Conservation (phyloP, 2,797 vertebrate genomes). For the Danio kyathit region DNA sequence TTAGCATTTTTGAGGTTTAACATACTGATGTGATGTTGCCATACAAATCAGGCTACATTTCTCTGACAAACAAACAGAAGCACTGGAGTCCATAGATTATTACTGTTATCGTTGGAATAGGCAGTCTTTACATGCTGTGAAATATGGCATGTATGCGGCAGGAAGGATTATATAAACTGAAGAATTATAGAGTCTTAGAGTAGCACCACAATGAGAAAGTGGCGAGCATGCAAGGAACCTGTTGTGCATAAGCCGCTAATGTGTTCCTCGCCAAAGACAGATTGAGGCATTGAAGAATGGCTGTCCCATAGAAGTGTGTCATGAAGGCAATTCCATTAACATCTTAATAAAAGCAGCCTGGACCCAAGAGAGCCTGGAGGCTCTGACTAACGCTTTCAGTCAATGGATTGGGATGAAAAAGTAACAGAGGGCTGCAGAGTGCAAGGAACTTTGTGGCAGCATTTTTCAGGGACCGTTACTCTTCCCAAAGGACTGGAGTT, state of each 20-base stretch:
- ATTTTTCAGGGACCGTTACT: slow-evolving; percentile 74
- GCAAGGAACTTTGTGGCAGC: slow-evolving; percentile 70
- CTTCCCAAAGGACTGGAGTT: slow-evolving; percentile 72
- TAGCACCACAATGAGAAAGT: slow-evolving; percentile 49
- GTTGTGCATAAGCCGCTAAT: slow-evolving; percentile 72
- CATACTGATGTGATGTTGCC: slow-evolving; percentile 46
- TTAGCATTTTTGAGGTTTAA: slow-evolving; percentile 43
- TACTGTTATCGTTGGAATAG: slow-evolving; percentile 69
- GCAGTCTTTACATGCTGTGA: slow-evolving; percentile 67
- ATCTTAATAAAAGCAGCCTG: slow-evolving; percentile 81
- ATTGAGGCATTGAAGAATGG: slow-evolving; percentile 72
- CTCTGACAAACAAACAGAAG: slow-evolving; percentile 62
- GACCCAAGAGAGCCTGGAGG: slow-evolving; percentile 74
- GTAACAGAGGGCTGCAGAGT: slow-evolving; percentile 61
- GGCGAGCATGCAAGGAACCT: slow-evolving; percentile 58
- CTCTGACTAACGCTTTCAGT: slow-evolving; percentile 63
- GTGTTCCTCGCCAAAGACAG: slow-evolving; percentile 66
- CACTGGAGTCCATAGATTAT: slow-evolving; percentile 57
- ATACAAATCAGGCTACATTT: slow-evolving; percentile 67
- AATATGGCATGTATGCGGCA: slow-evolving; percentile 71
- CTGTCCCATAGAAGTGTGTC: slow-evolving; percentile 79
- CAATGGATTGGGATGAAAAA: slow-evolving; percentile 44
- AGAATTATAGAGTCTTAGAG: slow-evolving; percentile 71
- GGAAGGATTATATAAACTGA: slow-evolving; percentile 25
- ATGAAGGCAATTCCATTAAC: slow-evolving; percentile 83